A percentile compares a stretch with the other conserved stretches of the same genome.
These are phyloP conservation scores for Brachylomia viminalis DNA, from an alignment of 2,888 invertebrate species.

Conservation along the genomic window DNA sequence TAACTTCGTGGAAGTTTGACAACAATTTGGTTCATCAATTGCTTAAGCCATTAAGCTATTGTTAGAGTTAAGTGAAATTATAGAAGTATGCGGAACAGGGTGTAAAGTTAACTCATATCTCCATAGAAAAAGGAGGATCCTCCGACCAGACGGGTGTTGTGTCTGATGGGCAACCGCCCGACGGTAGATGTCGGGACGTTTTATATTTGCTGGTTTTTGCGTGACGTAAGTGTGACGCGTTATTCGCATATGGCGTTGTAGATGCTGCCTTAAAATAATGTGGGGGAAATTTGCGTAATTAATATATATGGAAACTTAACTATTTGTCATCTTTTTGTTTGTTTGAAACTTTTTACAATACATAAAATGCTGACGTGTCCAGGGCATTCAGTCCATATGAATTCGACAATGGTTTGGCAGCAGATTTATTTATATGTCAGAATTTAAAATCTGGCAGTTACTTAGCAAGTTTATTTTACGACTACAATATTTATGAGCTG, in stretches of 20 bases:
- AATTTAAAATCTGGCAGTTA: neutral
- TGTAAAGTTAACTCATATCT: no score
- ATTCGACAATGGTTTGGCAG: neutral
- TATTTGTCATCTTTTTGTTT: neutral
- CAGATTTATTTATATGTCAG: neutral
- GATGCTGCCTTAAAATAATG: no score
- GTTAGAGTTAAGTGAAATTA: neutral
- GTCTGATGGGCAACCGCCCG: no score
- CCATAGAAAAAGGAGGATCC: no score
- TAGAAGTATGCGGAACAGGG: no score
- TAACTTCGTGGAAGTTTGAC: conserved; percentile 28
- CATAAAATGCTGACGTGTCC: neutral
- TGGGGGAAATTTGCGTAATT: conserved; percentile 1
- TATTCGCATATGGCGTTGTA: no score
- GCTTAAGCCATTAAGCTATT: neutral
- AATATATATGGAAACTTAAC: neutral
- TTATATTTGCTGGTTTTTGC: no score
- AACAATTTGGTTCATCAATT: conserved; percentile 35
- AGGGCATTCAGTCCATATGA: neutral
- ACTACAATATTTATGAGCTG: neutral
- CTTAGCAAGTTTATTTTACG: neutral
- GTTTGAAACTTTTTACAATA: neutral
- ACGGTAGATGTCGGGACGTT: no score
- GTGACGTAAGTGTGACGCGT: no score
- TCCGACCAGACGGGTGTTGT: no score